phyloP scores from a whole-genome alignment of 2,797 vertebrate genomes.

The Synaphobranchus kaupii region DNA sequence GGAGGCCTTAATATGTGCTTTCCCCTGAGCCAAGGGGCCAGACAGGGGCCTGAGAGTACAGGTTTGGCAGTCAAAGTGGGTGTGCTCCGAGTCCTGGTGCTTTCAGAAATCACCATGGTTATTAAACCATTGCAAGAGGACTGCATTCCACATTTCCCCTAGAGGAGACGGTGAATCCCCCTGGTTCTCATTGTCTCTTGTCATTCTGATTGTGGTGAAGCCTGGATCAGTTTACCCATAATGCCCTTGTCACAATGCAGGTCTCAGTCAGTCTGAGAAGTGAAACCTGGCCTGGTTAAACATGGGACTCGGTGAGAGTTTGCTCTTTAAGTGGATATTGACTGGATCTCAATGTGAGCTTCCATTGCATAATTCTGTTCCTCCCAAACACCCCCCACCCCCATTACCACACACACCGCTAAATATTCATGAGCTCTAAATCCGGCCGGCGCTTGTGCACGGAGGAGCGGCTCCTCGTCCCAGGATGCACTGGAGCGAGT shows the following conservation, averaged over 20 bases:
- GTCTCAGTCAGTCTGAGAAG: neutral
- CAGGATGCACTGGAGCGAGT: slow-evolving; percentile 16
- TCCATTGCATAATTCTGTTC: neutral
- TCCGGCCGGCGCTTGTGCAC: neutral
- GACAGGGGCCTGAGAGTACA: neutral
- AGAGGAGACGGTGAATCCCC: neutral
- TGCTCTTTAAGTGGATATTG: neutral
- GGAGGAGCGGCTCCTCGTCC: neutral
- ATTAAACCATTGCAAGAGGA: neutral
- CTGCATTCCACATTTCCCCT: neutral
- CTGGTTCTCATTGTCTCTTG: neutral
- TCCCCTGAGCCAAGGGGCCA: neutral
- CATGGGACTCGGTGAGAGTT: neutral
- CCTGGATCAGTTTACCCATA: neutral
- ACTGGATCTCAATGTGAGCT: neutral
- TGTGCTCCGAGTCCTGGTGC: neutral
- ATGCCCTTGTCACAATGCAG: neutral
- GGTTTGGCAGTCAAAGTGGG: neutral
- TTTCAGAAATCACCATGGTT: neutral
- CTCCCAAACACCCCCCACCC: neutral
- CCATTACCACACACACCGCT: neutral
- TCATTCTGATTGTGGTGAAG: neutral
- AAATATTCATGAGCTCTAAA: slow-evolving; percentile 9
- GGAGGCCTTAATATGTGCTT: neutral
- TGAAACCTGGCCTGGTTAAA: neutral